Conservation (phyloP, 2,113 vertebrate species). For the Nothobranchius furzeri region DNA sequence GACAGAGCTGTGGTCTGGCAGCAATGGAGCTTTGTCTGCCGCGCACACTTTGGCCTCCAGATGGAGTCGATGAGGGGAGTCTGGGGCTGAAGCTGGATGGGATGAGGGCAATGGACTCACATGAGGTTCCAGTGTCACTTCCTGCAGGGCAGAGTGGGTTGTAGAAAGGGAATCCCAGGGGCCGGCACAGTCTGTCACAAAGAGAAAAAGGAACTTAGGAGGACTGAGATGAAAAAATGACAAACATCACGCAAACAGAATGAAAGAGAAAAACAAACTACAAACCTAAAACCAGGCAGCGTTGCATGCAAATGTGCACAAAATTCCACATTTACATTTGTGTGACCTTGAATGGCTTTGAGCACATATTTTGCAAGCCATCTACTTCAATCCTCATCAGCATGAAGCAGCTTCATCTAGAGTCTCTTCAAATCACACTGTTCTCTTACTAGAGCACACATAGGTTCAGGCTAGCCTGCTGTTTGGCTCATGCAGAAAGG, state of each 20-base stretch:
- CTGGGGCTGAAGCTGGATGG: constrained; percentile 90
- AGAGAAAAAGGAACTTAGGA: constrained; percentile 44
- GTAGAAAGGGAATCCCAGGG: constrained; percentile 93
- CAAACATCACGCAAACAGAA: constrained; percentile 44
- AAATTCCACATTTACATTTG: constrained; percentile 10
- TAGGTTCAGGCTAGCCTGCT: constrained; percentile 1
- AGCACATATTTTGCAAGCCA: constrained; percentile 28
- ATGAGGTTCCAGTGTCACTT: constrained; percentile 91
- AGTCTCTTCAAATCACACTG: constrained; percentile 39
- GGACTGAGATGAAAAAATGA: constrained; percentile 19
- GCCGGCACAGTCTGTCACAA: constrained; percentile 88
- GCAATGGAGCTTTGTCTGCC: constrained; percentile 67
- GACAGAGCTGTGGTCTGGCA: constrained; percentile 67
- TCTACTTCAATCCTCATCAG: constrained; percentile 38
- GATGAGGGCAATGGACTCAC: constrained; percentile 91
- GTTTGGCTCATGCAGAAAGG: constrained; percentile 27
- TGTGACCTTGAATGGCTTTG: constrained; percentile 36
- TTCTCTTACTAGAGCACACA: constrained; percentile 23
- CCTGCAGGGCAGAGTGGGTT: constrained; percentile 94
- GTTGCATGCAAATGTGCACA: constrained; percentile 39
- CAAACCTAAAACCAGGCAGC: constrained; percentile 6
- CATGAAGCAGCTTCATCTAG: constrained; percentile 34
- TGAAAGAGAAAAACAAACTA: constrained; percentile 2
- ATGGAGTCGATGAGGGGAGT: constrained; percentile 88
- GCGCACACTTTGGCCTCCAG: constrained; percentile 82